These are phyloP conservation scores for Spermophilus dauricus DNA, from an alignment of 2,113 vertebrate genomes.

Conservation along the genomic window DNA sequence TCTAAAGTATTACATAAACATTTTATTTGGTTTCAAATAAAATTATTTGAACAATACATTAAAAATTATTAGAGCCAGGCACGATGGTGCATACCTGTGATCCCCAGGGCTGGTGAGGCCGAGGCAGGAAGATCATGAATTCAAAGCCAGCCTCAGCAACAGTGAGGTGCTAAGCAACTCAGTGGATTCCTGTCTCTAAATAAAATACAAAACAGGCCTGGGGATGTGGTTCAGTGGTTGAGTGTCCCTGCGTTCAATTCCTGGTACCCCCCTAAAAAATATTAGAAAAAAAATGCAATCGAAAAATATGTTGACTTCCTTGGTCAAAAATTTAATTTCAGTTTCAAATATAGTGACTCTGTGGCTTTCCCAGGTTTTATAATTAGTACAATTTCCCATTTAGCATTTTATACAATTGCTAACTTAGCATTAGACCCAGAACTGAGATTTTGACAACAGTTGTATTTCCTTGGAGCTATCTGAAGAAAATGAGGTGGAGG, in stretches of 20 bases:
- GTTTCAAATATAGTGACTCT: not conserved
- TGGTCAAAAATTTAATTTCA: not conserved
- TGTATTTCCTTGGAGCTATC: not conserved
- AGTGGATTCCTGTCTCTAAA: too few species aligned
- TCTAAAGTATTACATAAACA: not conserved
- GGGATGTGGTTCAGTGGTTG: too few species aligned
- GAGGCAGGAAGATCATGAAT: too few species aligned
- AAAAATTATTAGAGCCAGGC: not conserved
- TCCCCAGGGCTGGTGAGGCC: too few species aligned
- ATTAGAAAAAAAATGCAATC: not conserved
- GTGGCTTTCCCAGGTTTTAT: not conserved
- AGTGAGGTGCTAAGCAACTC: too few species aligned
- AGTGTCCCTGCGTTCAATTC: too few species aligned
- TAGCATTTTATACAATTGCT: not conserved
- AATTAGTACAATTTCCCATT: not conserved
- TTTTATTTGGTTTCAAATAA: constrained; percentile 35
- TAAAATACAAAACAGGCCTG: too few species aligned
- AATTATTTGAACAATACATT: not conserved
- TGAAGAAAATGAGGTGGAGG: not conserved
- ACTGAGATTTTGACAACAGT: not conserved
- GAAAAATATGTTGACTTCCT: not conserved
- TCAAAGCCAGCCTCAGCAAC: too few species aligned
- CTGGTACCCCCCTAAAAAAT: too few species aligned
- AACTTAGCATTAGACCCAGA: not conserved
- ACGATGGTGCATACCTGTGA: too few species aligned